Evolutionary conservation across 2,113 vertebrate species (phyloP), one percentile per base, ranked within the genome.

Genomic region (Prinia subflava): DNA sequence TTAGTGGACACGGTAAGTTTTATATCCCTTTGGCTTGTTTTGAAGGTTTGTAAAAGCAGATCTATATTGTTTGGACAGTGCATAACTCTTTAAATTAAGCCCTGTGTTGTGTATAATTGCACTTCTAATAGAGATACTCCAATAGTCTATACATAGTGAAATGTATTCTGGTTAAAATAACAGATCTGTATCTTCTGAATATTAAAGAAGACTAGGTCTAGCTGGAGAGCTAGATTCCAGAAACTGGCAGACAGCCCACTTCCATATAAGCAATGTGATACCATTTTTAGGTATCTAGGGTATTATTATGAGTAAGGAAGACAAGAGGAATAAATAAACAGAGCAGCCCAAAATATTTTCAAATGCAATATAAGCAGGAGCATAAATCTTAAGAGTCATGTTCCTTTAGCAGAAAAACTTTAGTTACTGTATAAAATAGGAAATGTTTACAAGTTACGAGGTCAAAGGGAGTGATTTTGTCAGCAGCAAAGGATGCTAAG

Each of bases 121-220:
- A 68, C 33, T 92, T 87, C 64, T 78, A 79, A 81, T 60, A 59
- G 6, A 47, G 53, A 27, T 94, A 46, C 28, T 86, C 37, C 86
- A 94, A 77, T 64, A 91, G 82, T 86, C 24, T 82, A 62, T 91
- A 50, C 78, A 23, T 52, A 76, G 28, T 84, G 84, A 97, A 96
- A 92, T 84, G 18, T 63, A 86, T 95, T 97, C 86, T 42, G 56
- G 28, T 92, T 96, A 95, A 97, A 97, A 95, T 70, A 97, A 95
- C 37, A 96, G 90, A 95, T 91, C 41, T 20, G 17, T 81, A 90
- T 92, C 86, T 96, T 92, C 88, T 96, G 93, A 97, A 93, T 94
- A 60, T 50, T 94, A 44, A 73, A 92, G 93, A 92, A 77, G 60
- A 77, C 83, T 77, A 94, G 91, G 31, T 96, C 93, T 96, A 65